Percentiles rank a stretch among this genome's conserved stretches.
Evolutionary conservation across 2,797 vertebrate genomes (phyloP).

Genomic region (Enteromius afrohamiltoni): DNA sequence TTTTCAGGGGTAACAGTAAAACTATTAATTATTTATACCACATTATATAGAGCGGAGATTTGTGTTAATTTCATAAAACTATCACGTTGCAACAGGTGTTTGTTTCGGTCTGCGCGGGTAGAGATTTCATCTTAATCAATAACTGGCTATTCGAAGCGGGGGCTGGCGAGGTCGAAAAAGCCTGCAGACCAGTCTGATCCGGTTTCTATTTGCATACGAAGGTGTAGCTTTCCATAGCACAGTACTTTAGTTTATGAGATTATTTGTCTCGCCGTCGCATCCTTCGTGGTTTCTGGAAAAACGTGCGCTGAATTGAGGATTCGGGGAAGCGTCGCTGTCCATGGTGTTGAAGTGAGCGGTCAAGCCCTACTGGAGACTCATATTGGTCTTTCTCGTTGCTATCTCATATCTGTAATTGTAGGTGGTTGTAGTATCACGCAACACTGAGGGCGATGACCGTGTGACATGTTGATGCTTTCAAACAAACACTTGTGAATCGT

Average conservation of each 20-base stretch:
- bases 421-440: neutral
- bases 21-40: neutral
- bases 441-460: neutral
- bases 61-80: neutral
- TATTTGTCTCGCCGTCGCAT: constrained; percentile 15
- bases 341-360: constrained; percentile 63
- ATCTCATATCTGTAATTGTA: neutral
- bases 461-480: constrained; percentile 2
- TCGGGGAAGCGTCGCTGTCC: constrained; percentile 58
- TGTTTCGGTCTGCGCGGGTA: neutral
- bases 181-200: constrained; percentile 6
- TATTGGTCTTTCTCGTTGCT: neutral
- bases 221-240: neutral
- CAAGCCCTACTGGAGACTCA: neutral
- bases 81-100: constrained; percentile 41
- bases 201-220: constrained; percentile 29
- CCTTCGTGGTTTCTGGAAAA: constrained; percentile 33
- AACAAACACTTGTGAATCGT: neutral
- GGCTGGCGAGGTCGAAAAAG: neutral
- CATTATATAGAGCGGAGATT: neutral
- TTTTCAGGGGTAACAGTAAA: constrained; percentile 3
- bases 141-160: neutral
- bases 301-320: constrained; percentile 54
- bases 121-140: constrained; percentile 1
- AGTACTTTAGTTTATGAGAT: neutral